These are phyloP conservation scores for Pristionchus exspectatus DNA, from an alignment of 2,888 invertebrate genomes.

Conservation along the genomic window DNA sequence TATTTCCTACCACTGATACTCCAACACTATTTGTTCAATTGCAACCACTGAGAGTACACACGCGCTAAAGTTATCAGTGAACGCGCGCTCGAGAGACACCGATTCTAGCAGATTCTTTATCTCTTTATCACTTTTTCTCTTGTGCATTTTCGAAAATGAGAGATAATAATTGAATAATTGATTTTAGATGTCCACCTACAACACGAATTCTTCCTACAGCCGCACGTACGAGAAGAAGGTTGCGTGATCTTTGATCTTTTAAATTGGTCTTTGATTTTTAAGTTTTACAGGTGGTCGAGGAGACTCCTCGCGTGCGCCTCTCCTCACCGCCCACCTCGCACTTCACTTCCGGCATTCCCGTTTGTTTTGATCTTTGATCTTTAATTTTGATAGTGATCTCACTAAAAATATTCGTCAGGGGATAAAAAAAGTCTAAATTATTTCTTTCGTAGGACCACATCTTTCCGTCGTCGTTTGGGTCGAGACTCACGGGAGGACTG, in stretches of 20 bases:
- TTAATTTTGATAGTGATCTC: background rate
- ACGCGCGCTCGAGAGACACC: background rate
- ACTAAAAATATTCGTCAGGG: background rate
- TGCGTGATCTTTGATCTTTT: slow-evolving; percentile 4
- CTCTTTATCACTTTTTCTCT: background rate
- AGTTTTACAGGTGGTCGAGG: slow-evolving; percentile 50
- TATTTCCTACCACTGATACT: background rate
- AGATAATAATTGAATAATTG: background rate
- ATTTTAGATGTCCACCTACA: slow-evolving; percentile 53
- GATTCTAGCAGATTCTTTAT: background rate
- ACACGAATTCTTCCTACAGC: slow-evolving; percentile 54
- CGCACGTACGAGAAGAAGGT: slow-evolving; percentile 57
- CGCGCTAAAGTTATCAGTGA: slow-evolving; percentile 20
- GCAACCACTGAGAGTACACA: background rate
- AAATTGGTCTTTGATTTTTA: slow-evolving; percentile 1
- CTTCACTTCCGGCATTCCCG: slow-evolving; percentile 42
- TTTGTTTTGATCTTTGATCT: background rate
- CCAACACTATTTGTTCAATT: background rate
- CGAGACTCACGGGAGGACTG: background rate
- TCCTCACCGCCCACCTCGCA: background rate
- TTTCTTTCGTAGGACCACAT: slow-evolving; percentile 21
- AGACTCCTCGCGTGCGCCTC: slow-evolving; percentile 48
- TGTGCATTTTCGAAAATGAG: background rate
- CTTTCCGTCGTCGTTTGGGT: slow-evolving; percentile 44
- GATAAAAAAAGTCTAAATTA: too few species aligned